Evolutionary conservation across 2,888 invertebrate genomes (phyloP), one percentile per base, ranked within the genome.

Genomic region (Parasteatoda lunata): DNA sequence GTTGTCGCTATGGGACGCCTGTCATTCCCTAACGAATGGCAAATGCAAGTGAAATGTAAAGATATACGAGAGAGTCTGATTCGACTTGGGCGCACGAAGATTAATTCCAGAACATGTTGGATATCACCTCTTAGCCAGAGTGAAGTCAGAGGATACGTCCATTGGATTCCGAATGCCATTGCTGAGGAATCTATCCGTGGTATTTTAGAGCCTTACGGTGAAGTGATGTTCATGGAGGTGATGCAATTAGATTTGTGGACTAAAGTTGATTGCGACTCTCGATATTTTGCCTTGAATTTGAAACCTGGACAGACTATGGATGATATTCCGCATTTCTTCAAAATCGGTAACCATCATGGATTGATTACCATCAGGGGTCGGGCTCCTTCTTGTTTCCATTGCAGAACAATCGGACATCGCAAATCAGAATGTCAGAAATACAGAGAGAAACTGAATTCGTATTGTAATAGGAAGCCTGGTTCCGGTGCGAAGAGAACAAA

Each of bases 11-110:
- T 84, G 4, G 83, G 83, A 47, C 70, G 77, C 8, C 8, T 84
- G 65, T 52, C 52, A 6, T 84, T 77, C 8, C 83, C 83, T 5
- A 84, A 84, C 48, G 77, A 84, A 11, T 84, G 77, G 77, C 72
- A 84, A 8, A 72, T 84, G 71, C n/a, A 15, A 54, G 48, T 77
- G 3, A 45, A 49, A 5, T 11, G 4, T 3, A 51, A 71, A 66
- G 48, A 71, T 0, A 45, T 66, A 7, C 83, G 83, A 0, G 83
- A 84, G 48, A 72, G 45, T 13, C 47, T 84, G 51, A 77, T 84
- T 48, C 77, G 83, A 11, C 13, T 52, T 11, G 77, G 77, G 0
- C 64, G 65, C 9, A 66, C 54, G 0, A 84, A 75, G 66, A 77
- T 84, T 9, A 77, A 72, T 4, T 52, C 30, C 4, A 49, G 83